Conservation (phyloP, 2,888 invertebrate genomes). For the Allophyes oxyacanthae region DNA sequence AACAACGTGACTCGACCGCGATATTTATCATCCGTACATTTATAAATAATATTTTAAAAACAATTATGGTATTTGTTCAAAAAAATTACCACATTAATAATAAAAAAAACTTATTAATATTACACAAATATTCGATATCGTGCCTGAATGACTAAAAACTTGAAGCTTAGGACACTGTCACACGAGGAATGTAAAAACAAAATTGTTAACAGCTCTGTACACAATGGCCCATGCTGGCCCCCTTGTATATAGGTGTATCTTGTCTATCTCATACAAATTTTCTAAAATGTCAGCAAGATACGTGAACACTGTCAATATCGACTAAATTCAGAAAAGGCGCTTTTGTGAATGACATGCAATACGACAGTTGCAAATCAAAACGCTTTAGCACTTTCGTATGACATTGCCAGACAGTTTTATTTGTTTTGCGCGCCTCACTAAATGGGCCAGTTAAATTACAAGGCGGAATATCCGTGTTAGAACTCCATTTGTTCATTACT, state of each 20-base stretch:
- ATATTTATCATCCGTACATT: constrained; percentile 63
- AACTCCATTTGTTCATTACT: constrained; percentile 32
- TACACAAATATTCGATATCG: constrained; percentile 51
- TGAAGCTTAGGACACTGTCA: constrained; percentile 32
- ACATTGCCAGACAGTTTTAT: too few species aligned
- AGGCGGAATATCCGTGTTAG: too few species aligned
- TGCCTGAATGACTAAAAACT: constrained; percentile 34
- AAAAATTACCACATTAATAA: constrained; percentile 32
- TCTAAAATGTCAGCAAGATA: too few species aligned
- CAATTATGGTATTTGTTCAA: constrained; percentile 37
- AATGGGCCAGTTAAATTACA: too few species aligned
- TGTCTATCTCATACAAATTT: too few species aligned
- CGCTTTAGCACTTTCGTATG: too few species aligned
- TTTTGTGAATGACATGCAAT: too few species aligned
- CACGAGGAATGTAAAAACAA: constrained; percentile 50
- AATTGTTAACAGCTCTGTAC: constrained; percentile 16
- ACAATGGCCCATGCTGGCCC: constrained; percentile 10
- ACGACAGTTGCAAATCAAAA: too few species aligned
- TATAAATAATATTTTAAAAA: constrained; percentile 30
- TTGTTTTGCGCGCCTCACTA: too few species aligned
- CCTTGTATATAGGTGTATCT: background rate
- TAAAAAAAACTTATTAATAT: constrained; percentile 31
- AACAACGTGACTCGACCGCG: constrained; percentile 69
- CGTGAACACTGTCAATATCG: too few species aligned
- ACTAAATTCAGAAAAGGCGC: too few species aligned